Base-by-base conservation (phyloP, 2,888 invertebrate genomes). In the Junonia oenone region DNA sequence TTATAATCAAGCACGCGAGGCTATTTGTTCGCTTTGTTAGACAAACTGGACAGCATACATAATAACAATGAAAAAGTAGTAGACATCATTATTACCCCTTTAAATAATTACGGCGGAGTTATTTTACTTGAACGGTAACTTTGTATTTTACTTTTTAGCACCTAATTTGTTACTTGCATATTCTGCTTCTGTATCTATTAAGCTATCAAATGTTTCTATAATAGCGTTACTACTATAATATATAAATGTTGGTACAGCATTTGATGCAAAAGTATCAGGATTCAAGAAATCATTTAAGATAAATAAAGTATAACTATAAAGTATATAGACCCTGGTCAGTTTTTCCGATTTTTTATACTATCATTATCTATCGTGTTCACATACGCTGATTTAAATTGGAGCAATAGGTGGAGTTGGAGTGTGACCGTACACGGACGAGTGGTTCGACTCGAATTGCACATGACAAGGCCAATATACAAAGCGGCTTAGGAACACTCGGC, bases 371-470 rank as follows among this genome's bases (percentile, higher is more conserved):
- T 22, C 22, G 22, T 33, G n/a, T 33, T 33, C 38, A 40, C 19
- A 19, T 4, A 47, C 40, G 43, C 43, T 51, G 47, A 40, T 54
- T 33, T 33, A 13, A 56, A 51, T 53, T 51, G 45, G 48, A 54
- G 56, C 54, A 51, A 56, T 51, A 52, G 29, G 37, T 51, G 50
- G 51, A 37, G 58, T 31, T 49, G 46, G 40, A 48, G 43, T 55
- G 58, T 53, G 51, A 38, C 43, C 51, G 56, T 54, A 48, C 54
- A 58, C 61, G 58, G 61, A n/a, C 51, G 58, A 48, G 22, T 51
- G 38, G 40, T 29, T 26, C 43, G 48, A 33, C 48, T 57, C 60
- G 46, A 49, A 49, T 58, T 54, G 54, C 61, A 58, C 45, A 53
- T 45, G 55, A 55, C 52, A 51, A 48, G 59, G 55, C 45, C 53